Evolutionary conservation across 2,113 vertebrate genomes (phyloP), one percentile per base, ranked within the genome.

Genomic region (Oncorhynchus clarkii): DNA sequence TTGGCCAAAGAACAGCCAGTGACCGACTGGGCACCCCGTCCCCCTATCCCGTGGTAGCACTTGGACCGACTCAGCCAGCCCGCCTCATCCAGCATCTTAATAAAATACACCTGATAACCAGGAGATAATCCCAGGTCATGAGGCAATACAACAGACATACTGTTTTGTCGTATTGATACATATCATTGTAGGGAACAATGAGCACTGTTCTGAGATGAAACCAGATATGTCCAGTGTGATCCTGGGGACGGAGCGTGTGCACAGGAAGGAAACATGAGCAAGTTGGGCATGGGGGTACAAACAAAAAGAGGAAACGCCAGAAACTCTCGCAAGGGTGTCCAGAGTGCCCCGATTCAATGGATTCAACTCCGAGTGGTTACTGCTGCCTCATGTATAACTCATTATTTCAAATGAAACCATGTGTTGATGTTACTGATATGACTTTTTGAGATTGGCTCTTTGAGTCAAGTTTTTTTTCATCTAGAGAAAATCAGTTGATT

Each of bases 151-250:
- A 93, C 75, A 87, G 89, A 73, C 75, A 74, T 77, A 86, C 82
- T 92, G 90, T 93, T 84, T 85, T 71, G 76, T 89, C 76, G 83
- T 76, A 81, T 84, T 82, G 87, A 90, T 93, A 86, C 88, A 82
- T 88, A 89, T 90, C 88, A 78, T 85, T 59, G 13, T 79, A 8
- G 79, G 20, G 87, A 88, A 93, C 92, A 94, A 93, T 87, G 90
- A 88, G 77, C 81, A 85, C 92, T 90, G 84, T 93, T 91, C 91
- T 82, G 67, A 86, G 64, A 85, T 80, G 92, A 92, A 94, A 94
- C 78, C 66, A 77, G 87, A 93, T 90, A 90, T 67, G 77, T 83
- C 79, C 82, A 83, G 76, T 24, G 75, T 86, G 84, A 84, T 78
- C 85, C 72, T 73, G 31, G 79, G 84, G 76, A 54, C 80, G 74